Conservation (phyloP, 2,797 vertebrate species). For the Aldrovandia affinis region DNA sequence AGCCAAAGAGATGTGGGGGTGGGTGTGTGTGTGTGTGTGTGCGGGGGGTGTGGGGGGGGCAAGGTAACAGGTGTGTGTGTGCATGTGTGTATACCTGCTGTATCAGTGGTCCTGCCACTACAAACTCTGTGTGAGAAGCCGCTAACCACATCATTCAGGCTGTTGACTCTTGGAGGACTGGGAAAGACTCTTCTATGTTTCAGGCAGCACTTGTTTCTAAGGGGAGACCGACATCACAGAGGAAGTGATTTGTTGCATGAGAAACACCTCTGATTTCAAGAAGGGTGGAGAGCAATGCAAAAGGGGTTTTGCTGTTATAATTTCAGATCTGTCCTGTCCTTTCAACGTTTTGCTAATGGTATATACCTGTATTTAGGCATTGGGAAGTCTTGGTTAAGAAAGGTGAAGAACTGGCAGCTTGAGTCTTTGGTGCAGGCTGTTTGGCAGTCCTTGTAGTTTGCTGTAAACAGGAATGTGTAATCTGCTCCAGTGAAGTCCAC, state of each 20-base stretch:
- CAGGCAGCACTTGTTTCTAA: constrained; percentile 65
- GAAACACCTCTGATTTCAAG: neutral
- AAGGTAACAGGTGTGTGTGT: neutral
- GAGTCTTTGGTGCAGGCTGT: constrained; percentile 62
- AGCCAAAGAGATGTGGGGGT: no score
- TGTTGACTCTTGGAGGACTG: constrained; percentile 30
- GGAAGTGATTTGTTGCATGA: neutral
- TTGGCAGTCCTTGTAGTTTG: constrained; percentile 59
- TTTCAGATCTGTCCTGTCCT: neutral
- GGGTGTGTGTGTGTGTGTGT: constrained; percentile 3
- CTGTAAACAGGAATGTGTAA: constrained; percentile 51
- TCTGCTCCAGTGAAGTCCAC: constrained; percentile 54
- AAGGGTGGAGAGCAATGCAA: neutral
- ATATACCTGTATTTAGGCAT: neutral
- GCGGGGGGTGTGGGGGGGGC: neutral
- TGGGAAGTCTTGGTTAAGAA: neutral
- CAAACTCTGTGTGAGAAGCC: constrained; percentile 58
- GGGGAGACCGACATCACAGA: neutral
- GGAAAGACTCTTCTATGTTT: constrained; percentile 63
- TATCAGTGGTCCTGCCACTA: neutral
- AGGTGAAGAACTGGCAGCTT: constrained; percentile 65
- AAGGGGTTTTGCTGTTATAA: neutral
- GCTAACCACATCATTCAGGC: constrained; percentile 36
- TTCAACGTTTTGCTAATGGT: neutral
- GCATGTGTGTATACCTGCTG: constrained; percentile 36